phyloP scores from a whole-genome alignment of 2,797 vertebrate genomes.

The Enteromius paludinosus region DNA sequence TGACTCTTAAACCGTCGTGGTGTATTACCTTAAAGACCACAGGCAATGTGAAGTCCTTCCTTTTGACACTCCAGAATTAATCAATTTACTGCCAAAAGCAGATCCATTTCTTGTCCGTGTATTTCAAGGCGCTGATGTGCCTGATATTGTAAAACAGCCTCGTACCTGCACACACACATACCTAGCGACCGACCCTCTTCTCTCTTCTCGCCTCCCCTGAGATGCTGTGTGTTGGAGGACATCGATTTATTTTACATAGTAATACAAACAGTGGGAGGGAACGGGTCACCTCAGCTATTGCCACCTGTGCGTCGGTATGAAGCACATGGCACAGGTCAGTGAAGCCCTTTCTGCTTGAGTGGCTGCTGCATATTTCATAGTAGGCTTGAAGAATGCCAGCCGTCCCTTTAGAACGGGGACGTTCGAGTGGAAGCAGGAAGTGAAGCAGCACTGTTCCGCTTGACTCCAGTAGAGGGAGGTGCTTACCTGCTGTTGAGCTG shows the following conservation, averaged over 20 bases:
- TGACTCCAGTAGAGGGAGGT: slow-evolving; percentile 51
- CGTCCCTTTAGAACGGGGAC: slow-evolving; percentile 46
- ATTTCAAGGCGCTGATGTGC: slow-evolving; percentile 41
- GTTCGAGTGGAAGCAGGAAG: slow-evolving; percentile 14
- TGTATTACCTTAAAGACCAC: slow-evolving; percentile 60
- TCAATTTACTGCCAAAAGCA: slow-evolving; percentile 62
- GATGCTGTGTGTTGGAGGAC: slow-evolving; percentile 62
- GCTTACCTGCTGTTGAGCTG: slow-evolving; percentile 32
- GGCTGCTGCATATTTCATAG: slow-evolving; percentile 48
- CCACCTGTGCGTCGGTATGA: slow-evolving; percentile 35
- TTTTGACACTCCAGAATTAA: slow-evolving; percentile 65
- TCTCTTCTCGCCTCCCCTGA: slow-evolving; percentile 50
- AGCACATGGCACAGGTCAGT: slow-evolving; percentile 46
- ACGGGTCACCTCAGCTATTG: slow-evolving; percentile 57
- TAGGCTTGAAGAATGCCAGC: slow-evolving; percentile 57
- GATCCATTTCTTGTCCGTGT: slow-evolving; percentile 57
- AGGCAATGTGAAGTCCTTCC: slow-evolving; percentile 54
- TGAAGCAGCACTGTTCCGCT: slow-evolving; percentile 24
- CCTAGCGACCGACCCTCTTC: slow-evolving; percentile 21
- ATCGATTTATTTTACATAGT: slow-evolving; percentile 67
- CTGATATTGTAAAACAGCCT: slow-evolving; percentile 46
- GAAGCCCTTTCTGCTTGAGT: slow-evolving; percentile 49
- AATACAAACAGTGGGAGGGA: slow-evolving; percentile 58
- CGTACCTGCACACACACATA: slow-evolving; percentile 38
- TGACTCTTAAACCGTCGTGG: slow-evolving; percentile 59